phyloP scores from a whole-genome alignment of 2,113 vertebrate species.

The Trematomus loennbergii region DNA sequence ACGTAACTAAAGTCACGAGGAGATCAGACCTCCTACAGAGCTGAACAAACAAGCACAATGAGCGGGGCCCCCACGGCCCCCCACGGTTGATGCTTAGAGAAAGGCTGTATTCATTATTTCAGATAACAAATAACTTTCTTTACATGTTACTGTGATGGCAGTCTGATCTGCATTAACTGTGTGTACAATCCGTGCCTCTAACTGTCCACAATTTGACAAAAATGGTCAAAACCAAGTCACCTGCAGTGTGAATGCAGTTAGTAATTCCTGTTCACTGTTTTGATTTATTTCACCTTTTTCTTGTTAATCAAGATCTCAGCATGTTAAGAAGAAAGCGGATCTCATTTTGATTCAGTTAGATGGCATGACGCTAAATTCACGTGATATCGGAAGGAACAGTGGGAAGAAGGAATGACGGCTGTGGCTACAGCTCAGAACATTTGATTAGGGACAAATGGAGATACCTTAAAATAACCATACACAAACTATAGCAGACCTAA shows the following conservation, averaged over 20 bases:
- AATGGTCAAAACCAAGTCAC: neutral
- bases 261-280: neutral
- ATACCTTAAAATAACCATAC: neutral
- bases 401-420: constrained; percentile 7
- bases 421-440: constrained; percentile 4
- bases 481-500: neutral
- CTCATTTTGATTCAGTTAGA: constrained; percentile 23
- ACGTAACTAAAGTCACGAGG: constrained; percentile 22
- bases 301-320: neutral
- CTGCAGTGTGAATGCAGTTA: neutral
- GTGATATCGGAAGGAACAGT: constrained; percentile 36
- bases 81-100: no score
- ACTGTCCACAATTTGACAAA: neutral
- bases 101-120: no score
- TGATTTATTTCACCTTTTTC: neutral
- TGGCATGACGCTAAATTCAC: constrained; percentile 44
- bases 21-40: no score
- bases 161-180: no score
- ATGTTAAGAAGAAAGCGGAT: neutral
- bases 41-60: no score
- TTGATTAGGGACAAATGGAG: neutral
- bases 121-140: neutral
- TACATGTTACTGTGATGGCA: neutral
- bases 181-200: no score
- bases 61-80: no score